A percentile compares a stretch with the other conserved stretches of the same genome.
phyloP scores from a whole-genome alignment of 2,113 vertebrate genomes.

The Miniopterus natalensis region DNA sequence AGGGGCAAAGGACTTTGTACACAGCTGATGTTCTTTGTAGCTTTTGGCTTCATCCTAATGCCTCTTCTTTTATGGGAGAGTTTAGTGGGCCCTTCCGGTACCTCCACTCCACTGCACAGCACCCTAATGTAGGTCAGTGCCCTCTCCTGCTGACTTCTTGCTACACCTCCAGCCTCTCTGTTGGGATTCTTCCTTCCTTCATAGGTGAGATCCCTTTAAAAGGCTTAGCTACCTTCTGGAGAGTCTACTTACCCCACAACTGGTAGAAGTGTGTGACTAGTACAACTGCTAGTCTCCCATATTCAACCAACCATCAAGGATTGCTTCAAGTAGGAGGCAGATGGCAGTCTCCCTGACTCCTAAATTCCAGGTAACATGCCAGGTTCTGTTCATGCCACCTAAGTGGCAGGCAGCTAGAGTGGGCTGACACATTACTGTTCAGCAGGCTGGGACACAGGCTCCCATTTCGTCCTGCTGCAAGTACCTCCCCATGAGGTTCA shows the following conservation, averaged over 20 bases:
- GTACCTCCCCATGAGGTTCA: neutral
- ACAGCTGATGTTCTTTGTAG: neutral
- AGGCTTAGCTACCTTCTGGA: neutral
- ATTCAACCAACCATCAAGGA: neutral
- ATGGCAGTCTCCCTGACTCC: neutral
- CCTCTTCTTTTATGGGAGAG: neutral
- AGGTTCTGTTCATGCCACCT: neutral
- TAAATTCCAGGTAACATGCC: neutral
- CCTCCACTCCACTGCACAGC: neutral
- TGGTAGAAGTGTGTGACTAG: neutral
- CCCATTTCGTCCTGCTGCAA: neutral
- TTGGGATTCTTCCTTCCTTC: neutral
- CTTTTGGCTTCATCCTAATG: neutral
- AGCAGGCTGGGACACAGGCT: neutral
- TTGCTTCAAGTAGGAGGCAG: constrained; percentile 10
- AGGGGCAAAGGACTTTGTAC: neutral
- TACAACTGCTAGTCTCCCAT: neutral
- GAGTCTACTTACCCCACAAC: neutral
- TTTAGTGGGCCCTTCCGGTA: neutral
- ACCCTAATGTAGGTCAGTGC: neutral
- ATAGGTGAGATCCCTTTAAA: neutral
- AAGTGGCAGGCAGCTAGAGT: neutral
- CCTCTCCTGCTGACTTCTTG: neutral
- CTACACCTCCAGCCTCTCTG: neutral
- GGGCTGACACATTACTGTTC: neutral